Evolutionary conservation across 2,888 invertebrate genomes (phyloP), one percentile per base, ranked within the genome.

Genomic region (Acanthosepion esculentum): DNA sequence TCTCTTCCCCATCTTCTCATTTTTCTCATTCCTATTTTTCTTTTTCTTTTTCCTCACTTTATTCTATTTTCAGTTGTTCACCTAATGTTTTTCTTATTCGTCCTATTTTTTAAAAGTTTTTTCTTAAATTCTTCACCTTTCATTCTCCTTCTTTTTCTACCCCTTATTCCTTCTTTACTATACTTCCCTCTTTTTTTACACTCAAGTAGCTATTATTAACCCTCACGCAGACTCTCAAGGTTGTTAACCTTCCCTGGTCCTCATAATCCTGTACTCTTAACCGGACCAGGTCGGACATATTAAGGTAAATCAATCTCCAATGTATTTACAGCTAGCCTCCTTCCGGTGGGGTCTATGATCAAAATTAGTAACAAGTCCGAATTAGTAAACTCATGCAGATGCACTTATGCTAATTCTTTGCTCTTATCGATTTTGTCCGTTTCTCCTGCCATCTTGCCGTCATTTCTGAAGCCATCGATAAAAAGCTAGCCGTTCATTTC

Each of bases 311-410:
- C 59, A 59, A 23, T 59, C 59, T 59, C 78, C n/a, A 5, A 78
- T n/a, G n/a, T n/a, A 78, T 78, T n/a, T 78, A 78, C 78, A 78
- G n/a, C 10, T n/a, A n/a, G n/a, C 78, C n/a, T n/a, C 78, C 8
- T 78, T 78, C 78, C n/a, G n/a, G n/a, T 33, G 78, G 78, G 78
- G n/a, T 10, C 78, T 78, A 18, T 12, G n/a, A 78, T 78, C 78
- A 78, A 78, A 78, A 78, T 78, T 78, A 78, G 78, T 78, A 78
- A 78, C 78, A 78, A 78, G 78, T n/a, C n/a, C n/a, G 78, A 78
- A 33, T 78, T 78, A 78, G 78, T 78, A 78, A 78, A 78, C 78
- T 78, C 33, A 78, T 15, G 78, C 78, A 33, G 78, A 78, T n/a
- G 78, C 78, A 78, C 78, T 78, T 78, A 78, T 78, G 78, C 78